phyloP scores from a whole-genome alignment of 2,113 vertebrate genomes.

The Telmatochromis bifrenatus region DNA sequence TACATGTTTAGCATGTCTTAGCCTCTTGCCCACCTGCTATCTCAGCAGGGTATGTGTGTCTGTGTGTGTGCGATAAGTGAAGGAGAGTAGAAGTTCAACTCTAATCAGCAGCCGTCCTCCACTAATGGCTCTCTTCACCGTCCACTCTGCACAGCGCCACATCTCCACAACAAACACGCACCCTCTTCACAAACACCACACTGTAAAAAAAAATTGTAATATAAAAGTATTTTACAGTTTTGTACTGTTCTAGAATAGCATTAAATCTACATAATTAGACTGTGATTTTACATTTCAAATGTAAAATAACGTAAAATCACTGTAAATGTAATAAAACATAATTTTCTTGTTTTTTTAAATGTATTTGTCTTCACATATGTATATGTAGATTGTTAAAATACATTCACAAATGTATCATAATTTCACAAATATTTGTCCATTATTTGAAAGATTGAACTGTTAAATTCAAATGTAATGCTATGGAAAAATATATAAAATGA shows the following conservation, averaged over 20 bases:
- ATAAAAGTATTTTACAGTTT: background rate
- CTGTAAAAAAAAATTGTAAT: background rate
- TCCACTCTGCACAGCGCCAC: background rate
- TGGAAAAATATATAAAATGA: background rate
- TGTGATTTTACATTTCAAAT: background rate
- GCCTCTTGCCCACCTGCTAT: background rate
- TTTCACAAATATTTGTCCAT: background rate
- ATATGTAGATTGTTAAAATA: background rate
- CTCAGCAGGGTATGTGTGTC: background rate
- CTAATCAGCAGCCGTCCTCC: constrained; percentile 24
- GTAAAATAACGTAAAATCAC: background rate
- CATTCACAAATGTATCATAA: background rate
- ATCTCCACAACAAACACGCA: constrained; percentile 53
- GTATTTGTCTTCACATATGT: rapidly evolving
- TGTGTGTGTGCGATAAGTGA: constrained; percentile 23
- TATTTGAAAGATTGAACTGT: background rate
- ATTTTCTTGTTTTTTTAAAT: background rate
- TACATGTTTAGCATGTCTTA: background rate
- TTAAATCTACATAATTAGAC: rapidly evolving
- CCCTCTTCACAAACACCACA: background rate
- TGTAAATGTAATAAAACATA: background rate
- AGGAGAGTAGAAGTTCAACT: constrained; percentile 1
- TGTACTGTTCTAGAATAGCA: background rate
- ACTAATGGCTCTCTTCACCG: constrained; percentile 23
- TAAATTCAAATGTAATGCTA: rapidly evolving